Conservation (phyloP, 2,888 invertebrate species). For the Trichopoda pennipes region DNA sequence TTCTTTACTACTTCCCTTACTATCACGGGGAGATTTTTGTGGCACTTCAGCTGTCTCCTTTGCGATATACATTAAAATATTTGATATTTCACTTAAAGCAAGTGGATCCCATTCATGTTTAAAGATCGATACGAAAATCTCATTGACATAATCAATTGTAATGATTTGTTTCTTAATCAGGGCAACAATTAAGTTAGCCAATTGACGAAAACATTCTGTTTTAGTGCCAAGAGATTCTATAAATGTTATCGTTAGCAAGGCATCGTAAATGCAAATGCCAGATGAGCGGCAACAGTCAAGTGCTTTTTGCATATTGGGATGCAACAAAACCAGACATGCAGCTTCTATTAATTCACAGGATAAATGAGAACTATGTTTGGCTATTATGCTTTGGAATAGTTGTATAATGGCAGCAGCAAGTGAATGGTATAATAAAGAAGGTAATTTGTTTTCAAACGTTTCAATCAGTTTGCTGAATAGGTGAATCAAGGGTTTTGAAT, state of each 20-base stretch:
- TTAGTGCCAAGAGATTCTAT: slow-evolving; percentile 71
- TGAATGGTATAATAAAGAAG: slow-evolving; percentile 75
- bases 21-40: neutral
- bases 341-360: slow-evolving; percentile 70
- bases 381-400: slow-evolving; percentile 77
- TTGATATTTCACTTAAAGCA: slow-evolving; percentile 74
- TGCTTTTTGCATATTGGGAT: slow-evolving; percentile 58
- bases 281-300: neutral
- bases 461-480: slow-evolving; percentile 71
- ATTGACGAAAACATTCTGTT: slow-evolving; percentile 79
- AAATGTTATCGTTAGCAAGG: slow-evolving; percentile 74
- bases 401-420: slow-evolving; percentile 74
- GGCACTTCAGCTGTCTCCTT: slow-evolving; percentile 44
- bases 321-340: slow-evolving; percentile 71
- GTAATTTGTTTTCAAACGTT: slow-evolving; percentile 73
- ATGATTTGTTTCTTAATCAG: slow-evolving; percentile 83
- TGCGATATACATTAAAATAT: slow-evolving; percentile 73
- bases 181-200: slow-evolving; percentile 81
- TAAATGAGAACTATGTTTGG: slow-evolving; percentile 71
- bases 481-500: slow-evolving; percentile 60
- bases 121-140: slow-evolving; percentile 86
- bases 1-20: neutral
- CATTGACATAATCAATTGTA: slow-evolving; percentile 84
- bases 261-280: slow-evolving; percentile 70
- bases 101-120: slow-evolving; percentile 85